Percentiles rank a stretch among this genome's conserved stretches.
phyloP scores from a whole-genome alignment of 2,113 vertebrate genomes.

The Oplegnathus fasciatus region DNA sequence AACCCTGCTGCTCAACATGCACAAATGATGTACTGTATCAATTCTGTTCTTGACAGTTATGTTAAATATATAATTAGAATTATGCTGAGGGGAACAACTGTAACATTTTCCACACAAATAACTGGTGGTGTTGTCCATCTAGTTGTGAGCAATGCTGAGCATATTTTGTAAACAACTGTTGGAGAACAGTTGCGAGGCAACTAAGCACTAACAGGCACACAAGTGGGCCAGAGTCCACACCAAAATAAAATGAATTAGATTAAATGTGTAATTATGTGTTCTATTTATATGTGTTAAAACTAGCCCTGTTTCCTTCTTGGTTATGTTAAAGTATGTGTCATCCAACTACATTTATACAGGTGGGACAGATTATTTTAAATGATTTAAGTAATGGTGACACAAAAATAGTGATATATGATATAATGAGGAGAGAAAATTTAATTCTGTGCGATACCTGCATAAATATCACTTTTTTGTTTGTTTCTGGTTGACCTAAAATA shows the following conservation, averaged over 20 bases:
- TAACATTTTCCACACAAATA: constrained; percentile 18
- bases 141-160: constrained; percentile 11
- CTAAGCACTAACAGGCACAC: constrained; percentile 18
- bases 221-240: constrained; percentile 5
- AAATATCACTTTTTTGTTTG: not conserved
- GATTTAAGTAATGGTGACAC: not conserved
- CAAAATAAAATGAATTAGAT: constrained; percentile 32
- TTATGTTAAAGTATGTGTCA: not conserved
- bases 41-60: constrained; percentile 11
- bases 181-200: constrained; percentile 25
- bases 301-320: not conserved
- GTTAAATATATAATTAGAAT: constrained; percentile 10
- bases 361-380: not conserved
- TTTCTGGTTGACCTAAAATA: not conserved
- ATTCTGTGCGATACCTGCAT: not conserved
- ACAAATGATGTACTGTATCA: constrained; percentile 3
- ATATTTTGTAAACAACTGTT: constrained; percentile 41
- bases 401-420: not conserved
- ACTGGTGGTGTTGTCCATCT: not conserved
- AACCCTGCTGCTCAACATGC: constrained; percentile 7
- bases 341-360: not conserved
- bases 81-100: not conserved
- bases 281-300: constrained; percentile 13
- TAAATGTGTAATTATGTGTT: constrained; percentile 22
- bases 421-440: not conserved